phyloP scores from a whole-genome alignment of 2,113 vertebrate genomes.

The Microtus oregoni region DNA sequence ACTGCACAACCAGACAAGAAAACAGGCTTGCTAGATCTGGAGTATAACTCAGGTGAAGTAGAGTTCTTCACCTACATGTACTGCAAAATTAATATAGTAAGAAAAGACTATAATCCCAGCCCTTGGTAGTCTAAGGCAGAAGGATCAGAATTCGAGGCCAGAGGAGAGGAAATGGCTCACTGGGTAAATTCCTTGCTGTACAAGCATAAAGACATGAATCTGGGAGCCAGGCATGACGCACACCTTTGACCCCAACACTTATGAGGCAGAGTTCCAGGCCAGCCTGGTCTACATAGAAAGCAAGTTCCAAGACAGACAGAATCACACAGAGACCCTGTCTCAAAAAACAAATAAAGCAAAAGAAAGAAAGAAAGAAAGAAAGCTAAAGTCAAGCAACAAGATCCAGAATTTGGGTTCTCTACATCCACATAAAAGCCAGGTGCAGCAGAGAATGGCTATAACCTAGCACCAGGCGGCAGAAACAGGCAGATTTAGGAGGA shows the following conservation, averaged over 20 bases:
- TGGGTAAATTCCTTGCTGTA: not conserved
- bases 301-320: not conserved
- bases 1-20: constrained; percentile 83
- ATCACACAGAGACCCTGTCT: not conserved
- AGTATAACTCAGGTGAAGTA: not conserved
- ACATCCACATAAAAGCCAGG: too few species aligned
- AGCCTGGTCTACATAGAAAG: not conserved
- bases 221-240: too few species aligned
- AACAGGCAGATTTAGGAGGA: not conserved
- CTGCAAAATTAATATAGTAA: not conserved
- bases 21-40: not conserved
- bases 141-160: not conserved
- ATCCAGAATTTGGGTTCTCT: too few species aligned
- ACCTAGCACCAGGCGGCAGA: not conserved
- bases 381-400: too few species aligned
- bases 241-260: not conserved
- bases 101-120: not conserved
- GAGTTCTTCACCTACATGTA: not conserved
- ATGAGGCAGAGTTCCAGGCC: not conserved
- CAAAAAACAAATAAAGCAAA: not conserved
- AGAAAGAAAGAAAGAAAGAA: too few species aligned
- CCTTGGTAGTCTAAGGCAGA: not conserved
- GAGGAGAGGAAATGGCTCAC: not conserved
- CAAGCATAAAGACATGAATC: not conserved
- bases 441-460: too few species aligned